A percentile compares a stretch with the other conserved stretches of the same genome.
Evolutionary conservation across 2,888 invertebrate genomes (phyloP).

Genomic region (Notodonta ziczac): DNA sequence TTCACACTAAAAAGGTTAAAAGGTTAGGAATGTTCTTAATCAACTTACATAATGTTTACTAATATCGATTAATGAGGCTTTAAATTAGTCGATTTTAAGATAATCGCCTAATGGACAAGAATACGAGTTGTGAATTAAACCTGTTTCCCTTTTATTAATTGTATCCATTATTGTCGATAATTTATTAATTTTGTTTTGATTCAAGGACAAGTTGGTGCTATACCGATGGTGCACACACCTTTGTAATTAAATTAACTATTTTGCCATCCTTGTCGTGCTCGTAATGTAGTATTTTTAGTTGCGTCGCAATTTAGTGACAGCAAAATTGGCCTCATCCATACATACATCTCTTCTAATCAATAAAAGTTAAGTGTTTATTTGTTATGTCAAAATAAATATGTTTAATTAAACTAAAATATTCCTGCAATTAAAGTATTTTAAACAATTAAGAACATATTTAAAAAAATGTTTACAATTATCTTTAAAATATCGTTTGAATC

Average conservation of each 20-base stretch:
- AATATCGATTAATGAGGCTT: constrained; percentile 23
- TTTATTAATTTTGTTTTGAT: constrained; percentile 7
- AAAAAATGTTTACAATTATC: background rate
- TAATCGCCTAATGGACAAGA: constrained; percentile 23
- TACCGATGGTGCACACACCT: background rate
- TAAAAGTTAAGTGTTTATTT: too few species aligned
- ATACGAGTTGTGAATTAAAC: constrained; percentile 16
- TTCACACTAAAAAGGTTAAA: constrained; percentile 17
- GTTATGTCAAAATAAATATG: too few species aligned
- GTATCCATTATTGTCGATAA: constrained; percentile 9
- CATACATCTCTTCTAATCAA: too few species aligned
- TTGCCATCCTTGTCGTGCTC: too few species aligned
- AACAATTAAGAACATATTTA: too few species aligned
- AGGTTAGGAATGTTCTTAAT: constrained; percentile 26
- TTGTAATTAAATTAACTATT: too few species aligned
- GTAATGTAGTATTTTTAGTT: too few species aligned
- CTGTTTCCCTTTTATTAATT: constrained; percentile 15
- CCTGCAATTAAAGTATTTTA: too few species aligned
- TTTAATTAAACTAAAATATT: too few species aligned
- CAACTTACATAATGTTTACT: constrained; percentile 26
- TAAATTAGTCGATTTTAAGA: constrained; percentile 30
- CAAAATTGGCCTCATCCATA: too few species aligned
- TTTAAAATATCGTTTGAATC: background rate
- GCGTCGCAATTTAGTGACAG: too few species aligned
- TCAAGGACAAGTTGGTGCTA: constrained; percentile 13